Base-by-base conservation (phyloP, 1,140 invertebrate species). In the Eueides isabella region DNA sequence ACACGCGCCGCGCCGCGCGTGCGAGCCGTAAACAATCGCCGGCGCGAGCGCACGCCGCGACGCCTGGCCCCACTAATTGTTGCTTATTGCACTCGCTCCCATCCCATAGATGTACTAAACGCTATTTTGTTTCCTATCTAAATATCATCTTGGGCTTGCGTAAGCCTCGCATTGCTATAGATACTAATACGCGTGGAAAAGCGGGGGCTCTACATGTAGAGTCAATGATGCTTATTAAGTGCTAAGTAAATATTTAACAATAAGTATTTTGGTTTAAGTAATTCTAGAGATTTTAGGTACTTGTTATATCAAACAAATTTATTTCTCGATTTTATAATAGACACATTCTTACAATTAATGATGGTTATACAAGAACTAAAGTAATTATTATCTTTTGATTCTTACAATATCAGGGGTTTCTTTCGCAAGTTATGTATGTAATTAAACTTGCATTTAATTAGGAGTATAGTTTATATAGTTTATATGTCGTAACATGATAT, bases 1-100 rank as follows among this genome's bases (percentile, higher is more conserved):
- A 80, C 86, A 84, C 87, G 87, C 83, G 82, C 85, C 80, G 77
- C 85, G 81, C 80, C 89, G 91, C 88, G 88, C 90, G 88, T 91
- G 89, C 91, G 89, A 88, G 84, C 89, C 87, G 86, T 91, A 90
- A 88, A 89, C 90, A 91, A 90, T 93, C 85, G 87, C 79, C 82
- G 81, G 83, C 86, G 89, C 89, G 80, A 77, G 86, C 88, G 85
- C 87, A 85, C 85, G 85, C 85, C 87, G 85, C 86, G 83, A 85
- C 87, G 85, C 88, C 48, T 26, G 77, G 71, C 76, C 80, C 71
- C 81, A 61, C 80, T 87, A 82, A 87, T 87, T 85, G 86, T 79
- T 77, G 77, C 63, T 41, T 30, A 72, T 80, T 78, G 78, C 71
- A 80, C 48, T 55, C 48, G 19, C 9, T 55, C 19, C 41, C 75